Evolutionary conservation across 2,888 invertebrate species (phyloP).

Genomic region (Piscicola geometra): DNA sequence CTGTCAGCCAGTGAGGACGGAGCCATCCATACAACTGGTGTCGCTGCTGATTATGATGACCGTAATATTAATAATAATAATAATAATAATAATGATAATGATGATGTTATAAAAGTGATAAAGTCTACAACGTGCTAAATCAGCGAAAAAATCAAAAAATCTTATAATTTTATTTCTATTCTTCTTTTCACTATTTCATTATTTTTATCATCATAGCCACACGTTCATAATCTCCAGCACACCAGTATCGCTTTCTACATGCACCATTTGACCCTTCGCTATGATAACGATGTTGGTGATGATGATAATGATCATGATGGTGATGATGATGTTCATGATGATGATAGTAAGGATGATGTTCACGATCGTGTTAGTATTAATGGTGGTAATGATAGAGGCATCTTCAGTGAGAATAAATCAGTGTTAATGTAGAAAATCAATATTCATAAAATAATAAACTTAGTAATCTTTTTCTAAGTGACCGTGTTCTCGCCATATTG

Average conservation of each 20-base stretch:
- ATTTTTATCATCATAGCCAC: too few species aligned
- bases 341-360: constrained; percentile 6
- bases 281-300: background rate
- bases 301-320: background rate
- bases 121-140: background rate
- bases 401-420: too few species aligned
- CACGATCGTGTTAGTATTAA: background rate
- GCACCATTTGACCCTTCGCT: background rate
- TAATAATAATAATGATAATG: background rate
- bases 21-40: background rate
- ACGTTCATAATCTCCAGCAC: too few species aligned
- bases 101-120: background rate
- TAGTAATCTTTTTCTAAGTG: too few species aligned
- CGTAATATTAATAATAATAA: background rate
- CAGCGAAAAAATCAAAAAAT: too few species aligned
- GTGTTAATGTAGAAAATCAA: too few species aligned
- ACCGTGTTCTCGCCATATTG: too few species aligned
- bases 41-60: background rate
- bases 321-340: constrained; percentile 7
- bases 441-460: too few species aligned
- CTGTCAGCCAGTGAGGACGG: too few species aligned
- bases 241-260: too few species aligned
- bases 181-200: too few species aligned
- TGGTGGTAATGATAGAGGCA: background rate
- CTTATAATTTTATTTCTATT: too few species aligned